Base-by-base conservation (phyloP, 2,888 invertebrate genomes). In the Sturmia bella region DNA sequence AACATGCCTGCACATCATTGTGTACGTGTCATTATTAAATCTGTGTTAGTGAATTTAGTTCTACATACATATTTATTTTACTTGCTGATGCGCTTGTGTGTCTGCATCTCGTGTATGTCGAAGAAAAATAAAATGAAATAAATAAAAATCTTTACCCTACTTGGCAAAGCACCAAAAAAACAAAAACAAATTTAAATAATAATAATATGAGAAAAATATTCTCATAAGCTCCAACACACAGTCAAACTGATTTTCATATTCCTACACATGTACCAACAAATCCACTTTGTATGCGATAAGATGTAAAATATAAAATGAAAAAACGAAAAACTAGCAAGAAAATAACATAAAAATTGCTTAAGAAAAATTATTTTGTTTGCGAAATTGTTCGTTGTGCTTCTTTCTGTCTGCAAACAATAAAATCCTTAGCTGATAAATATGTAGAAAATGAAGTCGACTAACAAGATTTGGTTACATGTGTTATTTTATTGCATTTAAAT, bases 121-220 rank as follows among this genome's bases (percentile, higher is more conserved):
- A 50, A 57, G n/a, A 66, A 64, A 52, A 43, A 76, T 50, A 50
- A 50, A 74, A 50, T 32, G 57, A 56, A 48, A 61, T 45, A 64
- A 66, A 59, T 56, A 72, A 70, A 76, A 77, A 76, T 73, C 77
- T 73, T 73, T 81, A 81, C 56, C 81, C 81, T 73, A 81, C 56
- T 81, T 81, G 81, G 81, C 81, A 81, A 24, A 68, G 39, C 61
- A 72, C 77, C 81, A 81, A 81, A 32, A 66, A 77, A 56, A 70
- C 39, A 64, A 63, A 48, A 69, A 57, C 43, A 24, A 57, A 76
- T 77, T 69, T 69, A 69, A 76, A 76, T 76, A 69, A 69, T 76
- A 69, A 69, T 76, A 76, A 70, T 70, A 70, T 70, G 56, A 66
- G 66, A 39, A 66, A 79, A 66, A 63, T 48, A 45, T 61, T 45